phyloP scores from a whole-genome alignment of 2,797 vertebrate genomes.

The Eulemur mongoz region DNA sequence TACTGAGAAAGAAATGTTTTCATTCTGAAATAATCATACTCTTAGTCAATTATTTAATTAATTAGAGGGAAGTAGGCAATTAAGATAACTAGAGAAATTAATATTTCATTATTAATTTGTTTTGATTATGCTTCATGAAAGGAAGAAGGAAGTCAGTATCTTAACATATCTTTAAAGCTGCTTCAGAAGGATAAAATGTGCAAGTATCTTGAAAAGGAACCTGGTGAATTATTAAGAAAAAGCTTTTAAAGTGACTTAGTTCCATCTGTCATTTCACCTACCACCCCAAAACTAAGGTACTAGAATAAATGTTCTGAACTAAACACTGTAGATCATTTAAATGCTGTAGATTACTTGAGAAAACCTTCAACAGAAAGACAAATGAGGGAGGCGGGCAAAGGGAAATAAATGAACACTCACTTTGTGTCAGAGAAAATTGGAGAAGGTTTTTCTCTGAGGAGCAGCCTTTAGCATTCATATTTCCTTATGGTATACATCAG shows the following conservation, averaged over 20 bases:
- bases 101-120: slow-evolving; percentile 26
- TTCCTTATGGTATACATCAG: slow-evolving; percentile 52
- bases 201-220: slow-evolving; percentile 32
- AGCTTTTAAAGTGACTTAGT: slow-evolving; percentile 46
- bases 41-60: slow-evolving; percentile 6
- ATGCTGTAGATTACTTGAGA: slow-evolving; percentile 28
- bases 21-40: slow-evolving; percentile 2
- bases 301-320: slow-evolving; percentile 29
- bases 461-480: slow-evolving; percentile 32
- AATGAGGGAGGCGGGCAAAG: neutral
- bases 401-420: slow-evolving; percentile 12
- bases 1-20: slow-evolving; percentile 44
- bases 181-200: slow-evolving; percentile 42
- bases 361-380: slow-evolving; percentile 52
- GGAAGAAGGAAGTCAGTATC: neutral
- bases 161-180: neutral
- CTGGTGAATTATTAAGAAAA: slow-evolving; percentile 29
- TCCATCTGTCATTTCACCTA: slow-evolving; percentile 13
- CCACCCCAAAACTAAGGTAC: neutral
- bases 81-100: neutral
- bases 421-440: slow-evolving; percentile 19
- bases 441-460: neutral
- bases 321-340: slow-evolving; percentile 48
- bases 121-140: neutral
- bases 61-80: neutral